Conservation (phyloP, 2,888 invertebrate genomes). For the Platycheirus rosarum region DNA sequence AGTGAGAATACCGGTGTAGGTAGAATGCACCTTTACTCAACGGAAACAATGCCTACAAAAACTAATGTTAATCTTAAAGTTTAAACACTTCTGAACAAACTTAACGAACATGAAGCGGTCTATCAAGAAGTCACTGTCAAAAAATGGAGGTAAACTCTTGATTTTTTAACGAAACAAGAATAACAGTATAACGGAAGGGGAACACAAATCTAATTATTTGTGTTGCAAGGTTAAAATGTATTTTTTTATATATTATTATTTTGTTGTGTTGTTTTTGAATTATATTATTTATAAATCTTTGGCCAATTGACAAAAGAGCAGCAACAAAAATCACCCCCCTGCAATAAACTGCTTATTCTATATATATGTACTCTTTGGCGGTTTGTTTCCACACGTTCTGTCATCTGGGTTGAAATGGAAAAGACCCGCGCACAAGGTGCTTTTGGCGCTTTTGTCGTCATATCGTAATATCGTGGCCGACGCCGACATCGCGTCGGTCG, state of each 20-base stretch:
- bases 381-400: conserved; percentile 52
- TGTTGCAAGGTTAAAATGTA: conserved; percentile 32
- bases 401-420: conserved; percentile 37
- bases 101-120: conserved; percentile 63
- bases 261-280: conserved; percentile 25
- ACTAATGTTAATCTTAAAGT: conserved; percentile 5
- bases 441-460: conserved; percentile 1
- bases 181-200: not conserved
- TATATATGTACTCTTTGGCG: no score
- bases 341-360: not conserved
- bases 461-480: not conserved
- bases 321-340: not conserved
- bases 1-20: no score
- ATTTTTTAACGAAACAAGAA: not conserved
- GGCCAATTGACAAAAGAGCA: conserved; percentile 61
- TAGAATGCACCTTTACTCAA: not conserved
- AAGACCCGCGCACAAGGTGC: conserved; percentile 1
- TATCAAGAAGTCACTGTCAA: conserved; percentile 62
- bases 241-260: conserved; percentile 12
- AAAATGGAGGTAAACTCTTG: conserved; percentile 59
- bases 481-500: no score
- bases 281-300: conserved; percentile 63
- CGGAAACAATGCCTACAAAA: conserved; percentile 13
- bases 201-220: not conserved
- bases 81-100: not conserved